Conservation (phyloP, 2,888 invertebrate species). For the Apotomis turbidana region DNA sequence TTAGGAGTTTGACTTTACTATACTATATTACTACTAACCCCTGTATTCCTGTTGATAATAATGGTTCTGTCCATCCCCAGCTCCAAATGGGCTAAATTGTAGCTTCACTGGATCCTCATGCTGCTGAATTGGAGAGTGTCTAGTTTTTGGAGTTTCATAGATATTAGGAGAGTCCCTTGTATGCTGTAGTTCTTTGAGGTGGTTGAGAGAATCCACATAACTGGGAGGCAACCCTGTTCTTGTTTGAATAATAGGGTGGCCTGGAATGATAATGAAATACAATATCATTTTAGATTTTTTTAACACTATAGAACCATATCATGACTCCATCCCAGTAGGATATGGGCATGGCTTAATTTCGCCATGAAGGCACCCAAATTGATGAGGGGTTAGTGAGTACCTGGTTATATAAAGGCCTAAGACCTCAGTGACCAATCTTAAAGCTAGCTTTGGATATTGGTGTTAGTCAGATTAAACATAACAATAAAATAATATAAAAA, state of each 20-base stretch:
- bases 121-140: conserved; percentile 54
- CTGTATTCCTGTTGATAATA: conserved; percentile 70
- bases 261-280: conserved; percentile 47
- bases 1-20: not conserved
- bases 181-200: conserved; percentile 69
- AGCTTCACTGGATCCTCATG: conserved; percentile 67
- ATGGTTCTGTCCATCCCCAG: conserved; percentile 77
- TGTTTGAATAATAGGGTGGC: conserved; percentile 51
- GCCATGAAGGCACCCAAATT: too few species aligned
- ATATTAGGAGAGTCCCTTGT: conserved; percentile 66
- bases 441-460: too few species aligned
- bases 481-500: too few species aligned
- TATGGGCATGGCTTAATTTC: too few species aligned
- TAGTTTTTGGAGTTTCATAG: conserved; percentile 72
- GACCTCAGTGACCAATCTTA: too few species aligned
- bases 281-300: not conserved
- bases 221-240: conserved; percentile 70
- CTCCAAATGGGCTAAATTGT: conserved; percentile 70
- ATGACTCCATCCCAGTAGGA: too few species aligned
- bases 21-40: conserved; percentile 53
- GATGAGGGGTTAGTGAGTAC: too few species aligned
- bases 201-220: conserved; percentile 73
- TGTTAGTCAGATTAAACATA: too few species aligned
- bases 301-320: too few species aligned
- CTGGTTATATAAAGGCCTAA: too few species aligned